Base-by-base conservation (phyloP, 2,888 invertebrate species). In the Parnassius mnemosyne region DNA sequence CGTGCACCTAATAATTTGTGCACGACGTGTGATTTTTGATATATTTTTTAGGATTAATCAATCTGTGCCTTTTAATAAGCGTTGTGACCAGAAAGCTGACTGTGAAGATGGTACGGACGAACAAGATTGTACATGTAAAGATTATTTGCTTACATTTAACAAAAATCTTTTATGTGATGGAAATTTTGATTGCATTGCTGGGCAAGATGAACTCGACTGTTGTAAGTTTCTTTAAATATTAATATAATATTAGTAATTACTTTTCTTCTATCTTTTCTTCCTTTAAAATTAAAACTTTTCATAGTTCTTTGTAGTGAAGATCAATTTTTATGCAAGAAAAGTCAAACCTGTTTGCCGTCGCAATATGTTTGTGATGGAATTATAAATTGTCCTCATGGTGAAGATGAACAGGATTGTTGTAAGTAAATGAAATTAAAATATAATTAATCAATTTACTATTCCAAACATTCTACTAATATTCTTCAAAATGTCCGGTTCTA, bases 41-140 rank as follows among this genome's bases (percentile, higher is more conserved):
- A 54, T 54, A 63, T 47, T 65, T 68, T 86, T 86, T 72, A 96
- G 96, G 65, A 93, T 96, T 70, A 77, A 90, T 0, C 96, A 97
- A 85, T 87, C 85, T 10, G 93, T 96, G 62, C 87, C 94, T 0
- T 81, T 89, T 34, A 69, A 78, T 2, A 89, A 93, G 69, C 92
- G 93, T 42, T 97, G 97, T 78, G 93, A 97, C 75, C 93, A 92
- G 52, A 85, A 92, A 63, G 83, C 93, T 16, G 96, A 97, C 75
- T 97, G 97, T 79, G 95, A 96, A 83, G 97, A 97, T 85, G 95
- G 95, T 5, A 95, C 95, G 0, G 97, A 97, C 80, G 97, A 97
- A 84, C 78, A 92, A 7, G 85, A 92, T 64, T 97, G 97, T 77
- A 92, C 92, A 0, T 97, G 97, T 76, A 89, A 85, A n/a, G 96